These are phyloP conservation scores for Hypotaenidia okinawae DNA, from an alignment of 2,797 vertebrate species.

Conservation along the genomic window DNA sequence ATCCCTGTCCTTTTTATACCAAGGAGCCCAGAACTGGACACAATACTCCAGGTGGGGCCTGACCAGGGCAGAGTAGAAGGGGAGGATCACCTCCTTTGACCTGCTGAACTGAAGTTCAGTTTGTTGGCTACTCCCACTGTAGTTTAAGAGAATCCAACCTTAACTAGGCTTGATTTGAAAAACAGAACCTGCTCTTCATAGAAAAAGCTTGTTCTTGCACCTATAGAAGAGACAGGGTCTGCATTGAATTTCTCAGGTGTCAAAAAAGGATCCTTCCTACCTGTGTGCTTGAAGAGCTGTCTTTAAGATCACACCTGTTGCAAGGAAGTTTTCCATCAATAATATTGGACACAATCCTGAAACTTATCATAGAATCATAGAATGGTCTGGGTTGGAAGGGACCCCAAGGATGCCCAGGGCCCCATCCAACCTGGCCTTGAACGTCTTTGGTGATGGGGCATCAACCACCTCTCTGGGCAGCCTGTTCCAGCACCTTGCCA, in stretches of 20 bases:
- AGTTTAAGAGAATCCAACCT: background rate
- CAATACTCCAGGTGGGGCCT: too few relatives aligned
- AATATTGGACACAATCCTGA: accelerated
- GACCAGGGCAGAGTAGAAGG: too few relatives aligned
- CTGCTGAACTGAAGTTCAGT: too few relatives aligned
- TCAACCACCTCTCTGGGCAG: too few relatives aligned
- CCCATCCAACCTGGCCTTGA: too few relatives aligned
- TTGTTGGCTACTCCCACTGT: background rate
- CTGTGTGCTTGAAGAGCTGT: background rate
- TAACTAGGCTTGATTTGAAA: background rate
- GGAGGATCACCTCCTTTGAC: too few relatives aligned
- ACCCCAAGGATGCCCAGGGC: too few relatives aligned
- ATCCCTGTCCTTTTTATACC: too few relatives aligned
- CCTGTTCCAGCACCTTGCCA: too few relatives aligned
- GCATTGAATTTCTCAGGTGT: background rate
- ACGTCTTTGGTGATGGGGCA: too few relatives aligned
- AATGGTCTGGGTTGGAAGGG: too few relatives aligned
- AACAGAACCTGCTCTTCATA: background rate
- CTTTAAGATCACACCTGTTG: background rate
- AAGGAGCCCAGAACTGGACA: too few relatives aligned
- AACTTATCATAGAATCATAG: background rate
- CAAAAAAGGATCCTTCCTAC: background rate
- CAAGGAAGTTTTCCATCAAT: background rate
- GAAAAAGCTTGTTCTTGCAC: background rate
- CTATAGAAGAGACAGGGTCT: background rate